Conservation (phyloP, 2,888 invertebrate genomes). For the Deilephila elpenor region DNA sequence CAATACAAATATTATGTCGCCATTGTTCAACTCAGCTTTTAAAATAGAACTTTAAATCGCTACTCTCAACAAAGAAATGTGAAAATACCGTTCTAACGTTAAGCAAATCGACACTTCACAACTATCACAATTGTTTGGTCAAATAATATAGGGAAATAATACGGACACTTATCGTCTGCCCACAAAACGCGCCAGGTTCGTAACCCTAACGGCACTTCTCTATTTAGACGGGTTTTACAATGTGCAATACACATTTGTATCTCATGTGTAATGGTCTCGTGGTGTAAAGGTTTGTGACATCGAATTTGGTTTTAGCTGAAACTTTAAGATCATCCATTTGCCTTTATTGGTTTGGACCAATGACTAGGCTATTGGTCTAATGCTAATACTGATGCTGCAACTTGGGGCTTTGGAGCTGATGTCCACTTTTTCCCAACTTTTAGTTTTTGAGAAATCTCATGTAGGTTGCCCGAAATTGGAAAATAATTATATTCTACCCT, state of each 20-base stretch:
- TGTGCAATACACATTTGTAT: slow-evolving; percentile 3
- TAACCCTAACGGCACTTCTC: slow-evolving; percentile 17
- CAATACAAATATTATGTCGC: not conserved
- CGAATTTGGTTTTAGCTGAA: not conserved
- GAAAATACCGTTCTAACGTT: slow-evolving; percentile 9
- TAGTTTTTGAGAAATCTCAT: too few species aligned
- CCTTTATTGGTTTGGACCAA: too few species aligned
- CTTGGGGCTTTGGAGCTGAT: too few species aligned
- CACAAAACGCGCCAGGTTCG: slow-evolving; percentile 22
- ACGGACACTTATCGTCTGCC: slow-evolving; percentile 22
- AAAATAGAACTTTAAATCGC: not conserved
- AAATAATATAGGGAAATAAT: slow-evolving; percentile 24
- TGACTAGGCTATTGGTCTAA: too few species aligned
- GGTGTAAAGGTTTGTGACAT: not conserved
- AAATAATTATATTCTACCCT: too few species aligned
- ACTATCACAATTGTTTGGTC: slow-evolving; percentile 23
- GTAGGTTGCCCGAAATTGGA: too few species aligned
- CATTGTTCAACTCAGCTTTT: not conserved
- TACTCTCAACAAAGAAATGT: not conserved
- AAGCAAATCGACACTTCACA: slow-evolving; percentile 21
- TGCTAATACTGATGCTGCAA: too few species aligned
- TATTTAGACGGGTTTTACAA: slow-evolving; percentile 13
- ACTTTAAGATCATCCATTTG: not conserved
- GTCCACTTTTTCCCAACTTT: too few species aligned
- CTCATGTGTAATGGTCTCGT: not conserved